Base-by-base conservation (phyloP, 1,140 invertebrate genomes). In the Drosophila carrolli region DNA sequence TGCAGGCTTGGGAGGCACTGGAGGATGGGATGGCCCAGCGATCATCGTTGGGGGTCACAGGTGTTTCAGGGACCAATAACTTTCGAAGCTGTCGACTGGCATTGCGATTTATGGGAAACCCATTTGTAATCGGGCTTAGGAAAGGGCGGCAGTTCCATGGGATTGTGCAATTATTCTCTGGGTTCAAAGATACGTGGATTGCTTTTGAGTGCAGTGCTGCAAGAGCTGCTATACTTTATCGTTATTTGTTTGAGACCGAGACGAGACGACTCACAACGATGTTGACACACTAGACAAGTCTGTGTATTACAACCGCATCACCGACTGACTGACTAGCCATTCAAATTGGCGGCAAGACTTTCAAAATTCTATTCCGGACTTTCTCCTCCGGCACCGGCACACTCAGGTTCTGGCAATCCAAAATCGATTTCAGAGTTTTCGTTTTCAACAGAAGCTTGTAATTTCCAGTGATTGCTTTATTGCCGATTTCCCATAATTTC, bases 401-500 rank as follows among this genome's bases (percentile, higher is more conserved):
- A 32, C 16, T 23, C 16, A 55, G 37, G 53, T 60, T 60, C 54
- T 14, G 13, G 9, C 19, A 41, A 38, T 56, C 23, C 5, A 10
- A 13, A 41, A 44, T 57, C 63, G 58, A 29, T 63, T 63, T 62
- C 11, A 66, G 61, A 67, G 51, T 56, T 81, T 82, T 82, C 80
- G 60, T 82, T 83, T 83, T 85, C 77, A 77, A 77, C 73, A 71
- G 71, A 73, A 78, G 57, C 63, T 65, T 60, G 73, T 78, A 81
- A 85, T 84, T 84, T 84, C 73, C 68, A 81, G 44, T 85, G 77
- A 84, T 84, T 84, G 78, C 81, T 77, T 62, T 47, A 57, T 46
- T 75, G 71, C 59, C 71, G 60, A 65, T 75, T 75, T 75, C 46
- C 70, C 46, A 75, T 75, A 46, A 65, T 75, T 75, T 84, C 50